phyloP scores from a whole-genome alignment of 2,888 invertebrate genomes.

The Cacoxenus indagator region DNA sequence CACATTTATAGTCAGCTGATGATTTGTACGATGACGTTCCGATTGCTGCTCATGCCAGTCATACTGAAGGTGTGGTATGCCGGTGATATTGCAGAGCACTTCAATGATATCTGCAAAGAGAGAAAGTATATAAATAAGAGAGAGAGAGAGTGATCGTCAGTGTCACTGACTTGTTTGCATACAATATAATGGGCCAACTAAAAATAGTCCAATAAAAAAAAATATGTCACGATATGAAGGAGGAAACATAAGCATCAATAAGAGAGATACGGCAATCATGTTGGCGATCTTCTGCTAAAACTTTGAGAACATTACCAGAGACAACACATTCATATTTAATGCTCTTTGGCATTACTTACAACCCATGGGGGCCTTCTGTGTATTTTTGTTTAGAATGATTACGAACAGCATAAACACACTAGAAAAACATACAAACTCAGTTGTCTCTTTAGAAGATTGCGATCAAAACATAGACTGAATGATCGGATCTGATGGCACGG shows the following conservation, averaged over 20 bases:
- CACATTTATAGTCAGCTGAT: constrained; percentile 77
- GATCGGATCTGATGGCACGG: constrained; percentile 31
- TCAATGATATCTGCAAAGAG: constrained; percentile 65
- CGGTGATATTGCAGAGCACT: constrained; percentile 76
- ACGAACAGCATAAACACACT: constrained; percentile 53
- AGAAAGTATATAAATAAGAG: neutral
- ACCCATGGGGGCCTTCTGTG: too few species aligned
- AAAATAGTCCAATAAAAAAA: neutral
- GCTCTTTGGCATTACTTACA: too few species aligned
- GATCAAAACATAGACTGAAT: constrained; percentile 16
- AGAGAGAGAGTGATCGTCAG: constrained; percentile 1
- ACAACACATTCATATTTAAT: too few species aligned
- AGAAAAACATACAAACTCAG: constrained; percentile 15
- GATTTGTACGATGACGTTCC: constrained; percentile 65
- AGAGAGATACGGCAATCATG: neutral
- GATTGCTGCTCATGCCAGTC: constrained; percentile 74
- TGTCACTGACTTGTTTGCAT: neutral
- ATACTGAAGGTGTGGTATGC: constrained; percentile 77
- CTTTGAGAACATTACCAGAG: too few species aligned
- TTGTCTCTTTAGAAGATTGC: constrained; percentile 7
- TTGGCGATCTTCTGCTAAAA: too few species aligned
- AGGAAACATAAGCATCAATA: neutral
- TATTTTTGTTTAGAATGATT: constrained; percentile 58
- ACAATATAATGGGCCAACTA: neutral
- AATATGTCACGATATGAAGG: neutral